phyloP scores from a whole-genome alignment of 2,113 vertebrate species.

The Podarcis muralis region DNA sequence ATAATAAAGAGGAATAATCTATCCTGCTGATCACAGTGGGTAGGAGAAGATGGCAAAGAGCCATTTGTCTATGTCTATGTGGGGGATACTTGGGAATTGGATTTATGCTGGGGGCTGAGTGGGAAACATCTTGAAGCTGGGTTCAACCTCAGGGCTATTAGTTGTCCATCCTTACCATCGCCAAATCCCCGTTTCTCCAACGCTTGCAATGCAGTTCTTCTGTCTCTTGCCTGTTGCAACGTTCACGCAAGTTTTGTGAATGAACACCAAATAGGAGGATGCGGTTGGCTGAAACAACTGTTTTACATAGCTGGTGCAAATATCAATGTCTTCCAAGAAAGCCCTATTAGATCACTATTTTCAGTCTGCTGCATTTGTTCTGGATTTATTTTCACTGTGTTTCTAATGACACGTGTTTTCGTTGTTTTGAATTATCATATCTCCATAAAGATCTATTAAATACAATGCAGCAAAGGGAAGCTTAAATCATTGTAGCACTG shows the following conservation, averaged over 20 bases:
- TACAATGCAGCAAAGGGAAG: not conserved
- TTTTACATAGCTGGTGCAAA: not conserved
- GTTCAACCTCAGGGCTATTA: not conserved
- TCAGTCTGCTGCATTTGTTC: not conserved
- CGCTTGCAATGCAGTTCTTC: not conserved
- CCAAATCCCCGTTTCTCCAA: too few relatives aligned
- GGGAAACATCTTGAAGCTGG: not conserved
- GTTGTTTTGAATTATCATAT: not conserved
- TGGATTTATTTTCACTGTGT: not conserved
- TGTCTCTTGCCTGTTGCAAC: not conserved
- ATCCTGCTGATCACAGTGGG: not conserved
- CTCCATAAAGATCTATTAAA: not conserved
- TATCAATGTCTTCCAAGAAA: not conserved
- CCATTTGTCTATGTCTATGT: not conserved
- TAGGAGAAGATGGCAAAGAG: not conserved
- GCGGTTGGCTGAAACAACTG: not conserved
- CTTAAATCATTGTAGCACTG: not conserved
- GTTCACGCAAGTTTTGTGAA: conserved; percentile 22
- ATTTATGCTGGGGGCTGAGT: not conserved
- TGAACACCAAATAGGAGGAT: not conserved
- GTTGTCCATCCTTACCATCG: not conserved
- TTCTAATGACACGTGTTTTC: not conserved
- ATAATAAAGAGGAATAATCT: not conserved
- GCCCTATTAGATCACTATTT: not conserved
- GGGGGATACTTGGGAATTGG: too few relatives aligned